Percentiles rank a stretch among this genome's conserved stretches.
phyloP scores from a whole-genome alignment of 2,113 vertebrate genomes.

The Mus spicilegus region DNA sequence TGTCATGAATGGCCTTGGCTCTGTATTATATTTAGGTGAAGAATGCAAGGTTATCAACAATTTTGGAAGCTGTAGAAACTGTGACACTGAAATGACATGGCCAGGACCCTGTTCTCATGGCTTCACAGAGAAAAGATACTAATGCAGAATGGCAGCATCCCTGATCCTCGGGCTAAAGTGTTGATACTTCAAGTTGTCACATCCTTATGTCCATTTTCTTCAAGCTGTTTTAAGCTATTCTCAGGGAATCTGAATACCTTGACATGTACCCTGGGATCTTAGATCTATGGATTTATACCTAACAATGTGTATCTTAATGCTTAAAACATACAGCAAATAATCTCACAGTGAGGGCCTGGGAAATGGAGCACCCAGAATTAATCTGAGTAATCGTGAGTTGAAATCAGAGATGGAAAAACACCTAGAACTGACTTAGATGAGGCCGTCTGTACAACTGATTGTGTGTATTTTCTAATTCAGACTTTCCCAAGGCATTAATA shows the following conservation, averaged over 20 bases:
- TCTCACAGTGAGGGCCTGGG: neutral
- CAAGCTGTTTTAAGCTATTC: neutral
- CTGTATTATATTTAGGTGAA: neutral
- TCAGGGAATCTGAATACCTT: neutral
- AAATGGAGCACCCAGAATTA: neutral
- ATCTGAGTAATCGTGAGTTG: neutral
- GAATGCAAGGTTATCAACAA: neutral
- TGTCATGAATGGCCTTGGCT: neutral
- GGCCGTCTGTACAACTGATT: neutral
- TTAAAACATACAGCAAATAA: neutral
- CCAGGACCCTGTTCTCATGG: neutral
- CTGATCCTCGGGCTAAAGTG: neutral
- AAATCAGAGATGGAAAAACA: neutral
- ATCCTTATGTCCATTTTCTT: neutral
- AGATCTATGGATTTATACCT: neutral
- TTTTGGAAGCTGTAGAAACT: neutral
- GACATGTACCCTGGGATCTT: neutral
- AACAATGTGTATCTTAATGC: neutral
- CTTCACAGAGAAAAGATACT: neutral
- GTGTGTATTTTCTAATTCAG: neutral
- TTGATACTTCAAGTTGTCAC: neutral
- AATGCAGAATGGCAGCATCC: neutral
- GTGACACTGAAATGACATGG: neutral
- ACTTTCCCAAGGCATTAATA: conserved; percentile 16
- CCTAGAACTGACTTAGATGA: neutral